These are phyloP conservation scores for Harpalus rufipes DNA, from an alignment of 2,888 invertebrate genomes.

Conservation along the genomic window DNA sequence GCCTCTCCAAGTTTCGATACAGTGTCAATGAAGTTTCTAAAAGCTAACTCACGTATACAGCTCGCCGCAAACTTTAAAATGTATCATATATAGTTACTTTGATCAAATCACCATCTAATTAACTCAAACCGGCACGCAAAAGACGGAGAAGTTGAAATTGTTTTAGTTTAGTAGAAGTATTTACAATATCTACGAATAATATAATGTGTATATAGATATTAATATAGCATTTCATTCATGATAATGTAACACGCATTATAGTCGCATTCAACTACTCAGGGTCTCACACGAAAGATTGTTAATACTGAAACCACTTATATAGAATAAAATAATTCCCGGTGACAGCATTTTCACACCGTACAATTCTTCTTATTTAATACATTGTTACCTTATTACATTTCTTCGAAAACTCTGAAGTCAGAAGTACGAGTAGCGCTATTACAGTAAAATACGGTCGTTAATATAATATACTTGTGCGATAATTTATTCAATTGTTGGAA, in stretches of 20 bases:
- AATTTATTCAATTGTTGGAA: slow-evolving; percentile 35
- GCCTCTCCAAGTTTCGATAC: not conserved
- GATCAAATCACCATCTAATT: not conserved
- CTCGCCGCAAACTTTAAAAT: not conserved
- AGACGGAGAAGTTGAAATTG: not conserved
- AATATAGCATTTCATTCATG: no score
- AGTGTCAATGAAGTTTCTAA: not conserved
- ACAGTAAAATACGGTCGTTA: slow-evolving; percentile 16
- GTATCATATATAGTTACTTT: not conserved
- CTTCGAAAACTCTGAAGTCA: not conserved
- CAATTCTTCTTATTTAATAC: slow-evolving; percentile 10
- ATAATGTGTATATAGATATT: no score
- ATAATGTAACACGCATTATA: no score
- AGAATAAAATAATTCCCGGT: not conserved
- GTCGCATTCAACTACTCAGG: no score
- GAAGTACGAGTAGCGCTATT: slow-evolving; percentile 13
- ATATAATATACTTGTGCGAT: slow-evolving; percentile 5
- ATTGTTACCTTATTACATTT: slow-evolving; percentile 6
- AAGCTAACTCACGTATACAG: not conserved
- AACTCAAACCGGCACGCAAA: not conserved
- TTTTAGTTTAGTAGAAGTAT: not conserved
- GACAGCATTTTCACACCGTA: not conserved
- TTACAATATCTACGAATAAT: no score
- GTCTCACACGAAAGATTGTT: no score
- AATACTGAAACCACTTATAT: no score